Base-by-base conservation (phyloP, 2,888 invertebrate genomes). In the Pemphredon lugubris region DNA sequence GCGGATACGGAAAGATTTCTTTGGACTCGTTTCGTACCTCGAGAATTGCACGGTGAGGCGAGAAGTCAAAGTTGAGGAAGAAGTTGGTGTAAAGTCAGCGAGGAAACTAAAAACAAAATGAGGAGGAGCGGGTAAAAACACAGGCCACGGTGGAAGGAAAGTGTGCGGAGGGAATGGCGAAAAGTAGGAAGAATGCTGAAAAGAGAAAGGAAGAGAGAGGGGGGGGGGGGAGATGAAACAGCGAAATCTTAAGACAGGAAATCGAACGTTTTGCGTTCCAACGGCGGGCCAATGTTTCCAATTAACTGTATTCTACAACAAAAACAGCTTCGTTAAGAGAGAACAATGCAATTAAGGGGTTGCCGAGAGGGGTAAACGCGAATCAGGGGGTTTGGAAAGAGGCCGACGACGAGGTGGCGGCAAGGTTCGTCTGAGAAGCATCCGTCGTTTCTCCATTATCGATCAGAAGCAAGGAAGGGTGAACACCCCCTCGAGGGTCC, bases 291-390 rank as follows among this genome's bases (percentile, higher is more conserved):
- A 55, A 58, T 70, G 74, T 72, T 80, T 66, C 61, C 68, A 75
- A 80, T 81, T 83, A 80, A 73, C 68, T 72, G 65, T 78, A 81
- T 75, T 73, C 65, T 48, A 44, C 55, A 69, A 72, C 66, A 81
- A 81, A 81, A 81, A 71, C 81, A 76, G 78, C 73, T 81, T 81
- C 78, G 72, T 81, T 81, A 83, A 63, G 68, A 58, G 72, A 47
- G 81, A 78, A 78, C 69, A 74, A 76, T 76, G 70, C 70, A 78
- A 83, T 78, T 78, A 83, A 82, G 79, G 67, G 74, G 53, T 47
- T 66, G 59, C 64, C 64, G 63, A 50, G 65, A 67, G 70, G 63
- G 70, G 66, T 80, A 73, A 73, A 77, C 66, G 61, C 66, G 80
- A 50, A 72, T 70, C 76, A 48, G 42, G 67, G 60, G 48, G 57